Percentiles rank a stretch among this genome's conserved stretches.
Conservation (phyloP, 2,797 vertebrate species). For the Sebastes taczanowskii region DNA sequence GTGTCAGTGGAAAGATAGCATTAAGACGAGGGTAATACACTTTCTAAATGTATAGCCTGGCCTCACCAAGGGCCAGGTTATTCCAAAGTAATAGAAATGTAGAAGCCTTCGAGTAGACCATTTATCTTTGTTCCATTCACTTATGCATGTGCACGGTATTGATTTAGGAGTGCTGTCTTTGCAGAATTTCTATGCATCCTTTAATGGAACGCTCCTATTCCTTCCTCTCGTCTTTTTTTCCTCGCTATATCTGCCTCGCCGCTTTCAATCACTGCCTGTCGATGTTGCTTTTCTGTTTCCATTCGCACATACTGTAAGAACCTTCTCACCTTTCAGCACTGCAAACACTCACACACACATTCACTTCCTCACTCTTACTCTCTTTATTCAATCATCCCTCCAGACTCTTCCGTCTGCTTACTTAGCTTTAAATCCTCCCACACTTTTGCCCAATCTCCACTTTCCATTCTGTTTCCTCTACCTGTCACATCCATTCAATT, state of each 20-base stretch:
- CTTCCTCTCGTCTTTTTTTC: neutral
- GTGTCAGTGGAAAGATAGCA: constrained; percentile 24
- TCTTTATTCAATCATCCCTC: constrained; percentile 2
- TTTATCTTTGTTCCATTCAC: constrained; percentile 58
- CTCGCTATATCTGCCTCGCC: neutral
- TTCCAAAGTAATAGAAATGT: constrained; percentile 61
- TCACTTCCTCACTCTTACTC: neutral
- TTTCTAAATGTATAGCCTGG: constrained; percentile 21
- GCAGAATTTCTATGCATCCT: constrained; percentile 52
- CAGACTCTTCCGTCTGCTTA: neutral
- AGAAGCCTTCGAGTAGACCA: constrained; percentile 35
- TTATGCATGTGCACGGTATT: constrained; percentile 33
- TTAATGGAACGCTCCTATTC: constrained; percentile 48
- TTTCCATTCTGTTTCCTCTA: neutral
- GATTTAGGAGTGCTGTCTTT: constrained; percentile 59
- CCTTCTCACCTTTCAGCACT: neutral
- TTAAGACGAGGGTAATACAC: constrained; percentile 35
- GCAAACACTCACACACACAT: neutral
- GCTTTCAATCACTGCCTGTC: constrained; percentile 24
- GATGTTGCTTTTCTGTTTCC: constrained; percentile 3
- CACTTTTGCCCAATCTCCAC: neutral
- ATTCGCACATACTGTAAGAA: neutral
- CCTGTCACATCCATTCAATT: neutral
- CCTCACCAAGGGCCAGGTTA: constrained; percentile 15
- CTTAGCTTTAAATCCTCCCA: neutral